These are phyloP conservation scores for Escarpia spicata DNA, from an alignment of 2,888 invertebrate species.

Conservation along the genomic window DNA sequence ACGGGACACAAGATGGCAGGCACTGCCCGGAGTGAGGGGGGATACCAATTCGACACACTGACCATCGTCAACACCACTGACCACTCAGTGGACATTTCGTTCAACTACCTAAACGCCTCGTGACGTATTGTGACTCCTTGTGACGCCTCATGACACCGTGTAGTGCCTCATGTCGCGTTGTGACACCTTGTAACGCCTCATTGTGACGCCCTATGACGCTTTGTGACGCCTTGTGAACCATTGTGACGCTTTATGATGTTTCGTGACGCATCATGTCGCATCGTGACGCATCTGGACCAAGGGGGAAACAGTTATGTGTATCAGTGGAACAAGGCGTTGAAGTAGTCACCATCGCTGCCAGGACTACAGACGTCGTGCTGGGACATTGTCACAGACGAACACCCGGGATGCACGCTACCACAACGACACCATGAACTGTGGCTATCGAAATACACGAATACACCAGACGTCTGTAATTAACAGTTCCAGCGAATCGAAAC, in stretches of 20 bases:
- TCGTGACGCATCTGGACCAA: not conserved
- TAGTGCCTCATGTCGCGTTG: not conserved
- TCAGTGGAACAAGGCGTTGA: not conserved
- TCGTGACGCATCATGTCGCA: not conserved
- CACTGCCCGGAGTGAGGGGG: not conserved
- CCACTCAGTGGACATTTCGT: constrained; percentile 8
- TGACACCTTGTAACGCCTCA: not conserved
- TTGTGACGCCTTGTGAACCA: not conserved
- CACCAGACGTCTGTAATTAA: not conserved
- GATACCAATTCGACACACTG: not conserved
- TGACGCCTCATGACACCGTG: not conserved
- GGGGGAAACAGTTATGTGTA: not conserved
- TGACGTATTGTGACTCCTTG: not conserved
- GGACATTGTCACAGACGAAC: not conserved
- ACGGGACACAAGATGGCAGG: not conserved
- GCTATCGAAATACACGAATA: too few species aligned
- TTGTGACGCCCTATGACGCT: not conserved
- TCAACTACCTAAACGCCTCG: not conserved
- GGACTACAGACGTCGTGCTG: not conserved
- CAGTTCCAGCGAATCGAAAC: not conserved
- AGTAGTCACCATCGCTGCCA: not conserved
- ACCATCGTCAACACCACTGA: constrained; percentile 20
- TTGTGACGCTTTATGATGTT: not conserved
- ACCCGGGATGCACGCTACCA: not conserved
- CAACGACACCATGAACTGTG: not conserved